Evolutionary conservation across 2,797 vertebrate genomes (phyloP), one percentile per base, ranked within the genome.

Genomic region (Apogon talboti): DNA sequence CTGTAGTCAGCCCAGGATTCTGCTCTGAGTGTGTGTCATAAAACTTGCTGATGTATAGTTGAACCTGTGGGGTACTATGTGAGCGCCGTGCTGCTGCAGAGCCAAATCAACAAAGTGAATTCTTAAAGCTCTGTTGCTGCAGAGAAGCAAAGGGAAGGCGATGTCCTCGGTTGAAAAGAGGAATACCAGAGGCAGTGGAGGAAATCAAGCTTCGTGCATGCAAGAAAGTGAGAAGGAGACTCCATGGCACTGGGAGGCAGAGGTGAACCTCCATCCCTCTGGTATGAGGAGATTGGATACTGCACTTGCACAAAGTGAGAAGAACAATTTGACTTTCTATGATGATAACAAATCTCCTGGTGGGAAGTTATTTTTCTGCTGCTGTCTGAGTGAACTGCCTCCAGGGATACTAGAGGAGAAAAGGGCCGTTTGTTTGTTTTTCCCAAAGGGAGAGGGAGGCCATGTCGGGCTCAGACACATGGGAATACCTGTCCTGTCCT

Each of bases 51-150:
- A 79, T 73, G 73, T 53, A 51, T 9, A 49, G 68, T 61, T 62
- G 71, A 67, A 81, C 63, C 60, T 69, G 73, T 43, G 11, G 59
- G 14, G 33, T 45, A 11, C 33, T 35, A 35, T 8, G 10, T 35
- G 33, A 35, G 9, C 33, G 3, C 33, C 49, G 70, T 64, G 72
- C 51, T 44, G 64, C 58, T 62, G 64, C 64, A 44, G 69, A 78
- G 53, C 51, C 6, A 0, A 50, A 59, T 11, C 70, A 49, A 65
- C 65, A 77, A 78, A 79, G 76, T 68, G 71, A 80, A 71, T 75
- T 76, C 66, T 72, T 74, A 52, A 84, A 72, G 59, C 54, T 59
- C 16, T 15, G 45, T 48, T 33, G 52, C 72, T 55, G 46, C 46
- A 24, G 38, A 35, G 54, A 59, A 48, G 61, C 30, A 64, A 43